Conservation (phyloP, 1,140 invertebrate genomes). For the Teleopsis dalmanni region DNA sequence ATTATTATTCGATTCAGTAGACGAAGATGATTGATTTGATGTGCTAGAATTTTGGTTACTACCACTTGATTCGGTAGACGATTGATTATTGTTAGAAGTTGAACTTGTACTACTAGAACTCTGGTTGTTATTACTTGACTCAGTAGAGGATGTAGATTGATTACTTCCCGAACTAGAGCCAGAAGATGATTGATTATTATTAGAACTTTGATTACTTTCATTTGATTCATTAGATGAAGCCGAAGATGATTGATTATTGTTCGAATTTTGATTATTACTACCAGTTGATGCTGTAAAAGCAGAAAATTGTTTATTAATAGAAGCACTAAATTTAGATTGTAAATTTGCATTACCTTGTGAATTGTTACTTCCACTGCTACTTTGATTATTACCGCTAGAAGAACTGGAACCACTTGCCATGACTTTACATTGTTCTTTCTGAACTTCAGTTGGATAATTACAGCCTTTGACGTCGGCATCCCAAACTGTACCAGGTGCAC, state of each 20-base stretch:
- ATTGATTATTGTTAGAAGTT: conserved; percentile 2
- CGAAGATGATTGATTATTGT: conserved; percentile 3
- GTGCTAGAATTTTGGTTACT: not conserved
- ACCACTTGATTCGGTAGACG: conserved; percentile 3
- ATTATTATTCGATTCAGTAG: conserved; percentile 12
- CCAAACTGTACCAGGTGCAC: conserved; percentile 55
- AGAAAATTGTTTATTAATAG: not conserved
- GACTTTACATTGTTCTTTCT: conserved; percentile 50
- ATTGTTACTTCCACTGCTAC: not conserved
- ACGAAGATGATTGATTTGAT: conserved; percentile 6
- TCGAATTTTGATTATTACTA: conserved; percentile 9
- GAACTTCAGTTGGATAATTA: conserved; percentile 52
- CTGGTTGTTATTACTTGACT: conserved; percentile 7
- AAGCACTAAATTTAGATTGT: not conserved
- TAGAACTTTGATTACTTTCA: conserved; percentile 3
- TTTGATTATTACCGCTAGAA: not conserved
- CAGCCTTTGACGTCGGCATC: conserved; percentile 45
- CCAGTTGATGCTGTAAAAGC: not conserved
- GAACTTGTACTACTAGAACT: conserved; percentile 1
- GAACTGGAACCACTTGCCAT: conserved; percentile 23
- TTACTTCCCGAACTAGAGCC: conserved; percentile 12
- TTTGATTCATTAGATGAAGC: not conserved
- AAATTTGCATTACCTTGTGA: not conserved
- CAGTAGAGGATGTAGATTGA: conserved; percentile 8
- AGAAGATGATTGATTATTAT: conserved; percentile 8